Conservation (phyloP, 2,888 invertebrate genomes). For the Plagodis dolabraria region DNA sequence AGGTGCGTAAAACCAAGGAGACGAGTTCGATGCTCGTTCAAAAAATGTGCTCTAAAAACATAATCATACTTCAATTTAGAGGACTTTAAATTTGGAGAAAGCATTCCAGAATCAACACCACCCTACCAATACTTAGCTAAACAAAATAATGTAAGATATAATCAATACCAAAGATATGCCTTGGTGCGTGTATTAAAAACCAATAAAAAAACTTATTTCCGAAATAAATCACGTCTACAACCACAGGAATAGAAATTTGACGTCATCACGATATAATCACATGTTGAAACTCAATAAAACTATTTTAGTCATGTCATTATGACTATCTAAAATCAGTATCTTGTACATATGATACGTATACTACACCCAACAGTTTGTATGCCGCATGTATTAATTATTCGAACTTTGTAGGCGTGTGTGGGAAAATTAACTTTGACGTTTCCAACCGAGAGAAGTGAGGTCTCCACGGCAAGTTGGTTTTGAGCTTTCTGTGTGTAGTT, state of each 20-base stretch:
- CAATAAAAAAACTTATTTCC: conserved; percentile 13
- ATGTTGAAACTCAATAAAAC: conserved; percentile 35
- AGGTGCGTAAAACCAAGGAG: no score
- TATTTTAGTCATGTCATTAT: conserved; percentile 42
- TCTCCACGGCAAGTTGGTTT: no score
- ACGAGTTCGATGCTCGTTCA: no score
- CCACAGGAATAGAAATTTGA: conserved; percentile 26
- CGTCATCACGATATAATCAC: conserved; percentile 30
- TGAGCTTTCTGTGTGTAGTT: no score
- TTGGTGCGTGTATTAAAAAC: not conserved
- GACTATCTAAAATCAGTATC: conserved; percentile 46
- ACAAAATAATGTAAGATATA: not conserved
- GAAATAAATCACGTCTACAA: conserved; percentile 27
- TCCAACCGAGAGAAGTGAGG: not conserved
- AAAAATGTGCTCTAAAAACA: no score
- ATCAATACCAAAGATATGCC: not conserved
- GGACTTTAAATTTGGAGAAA: no score
- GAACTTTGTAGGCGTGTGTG: conserved; percentile 46
- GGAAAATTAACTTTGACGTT: conserved; percentile 39
- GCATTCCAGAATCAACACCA: no score
- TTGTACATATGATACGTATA: conserved; percentile 15
- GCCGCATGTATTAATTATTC: conserved; percentile 51
- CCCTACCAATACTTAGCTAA: no score
- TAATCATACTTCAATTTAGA: no score
- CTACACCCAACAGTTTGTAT: conserved; percentile 36